These are phyloP conservation scores for Lysiphlebus fabarum DNA, from an alignment of 1,140 invertebrate genomes.

Conservation along the genomic window DNA sequence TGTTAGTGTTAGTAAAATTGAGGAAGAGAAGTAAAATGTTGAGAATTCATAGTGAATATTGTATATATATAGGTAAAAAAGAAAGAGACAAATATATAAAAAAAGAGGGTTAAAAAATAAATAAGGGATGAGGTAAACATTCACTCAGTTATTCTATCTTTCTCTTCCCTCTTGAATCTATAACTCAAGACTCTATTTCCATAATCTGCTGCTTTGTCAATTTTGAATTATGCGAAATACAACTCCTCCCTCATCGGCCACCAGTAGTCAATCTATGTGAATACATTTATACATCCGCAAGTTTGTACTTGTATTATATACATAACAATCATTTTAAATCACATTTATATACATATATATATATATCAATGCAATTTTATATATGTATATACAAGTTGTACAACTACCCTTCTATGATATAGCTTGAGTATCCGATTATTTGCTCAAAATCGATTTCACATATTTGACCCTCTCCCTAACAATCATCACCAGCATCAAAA, in stretches of 20 bases:
- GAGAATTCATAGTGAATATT: conserved; percentile 17
- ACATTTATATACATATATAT: background rate
- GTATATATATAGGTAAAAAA: conserved; percentile 19
- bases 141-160: too few species aligned
- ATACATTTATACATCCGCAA: background rate
- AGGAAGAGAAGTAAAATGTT: conserved; percentile 24
- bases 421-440: conserved; percentile 50
- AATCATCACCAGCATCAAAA: background rate
- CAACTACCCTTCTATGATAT: conserved; percentile 11
- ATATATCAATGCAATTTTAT: background rate
- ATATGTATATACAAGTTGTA: conserved; percentile 2
- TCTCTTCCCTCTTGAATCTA: conserved; percentile 25
- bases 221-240: conserved; percentile 55
- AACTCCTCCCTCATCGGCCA: conserved; percentile 35
- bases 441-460: conserved; percentile 52
- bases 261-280: conserved; percentile 8
- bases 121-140: conserved; percentile 23
- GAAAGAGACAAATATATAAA: conserved; percentile 26
- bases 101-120: conserved; percentile 16
- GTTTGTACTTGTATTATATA: background rate
- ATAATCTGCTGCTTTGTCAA: conserved; percentile 56
- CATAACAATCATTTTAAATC: conserved; percentile 9
- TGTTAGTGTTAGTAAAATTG: conserved; percentile 23
- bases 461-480: conserved; percentile 37
- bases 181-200: conserved; percentile 53